Conservation (phyloP, 2,797 vertebrate species). For the Buphagus erythrorhynchus region DNA sequence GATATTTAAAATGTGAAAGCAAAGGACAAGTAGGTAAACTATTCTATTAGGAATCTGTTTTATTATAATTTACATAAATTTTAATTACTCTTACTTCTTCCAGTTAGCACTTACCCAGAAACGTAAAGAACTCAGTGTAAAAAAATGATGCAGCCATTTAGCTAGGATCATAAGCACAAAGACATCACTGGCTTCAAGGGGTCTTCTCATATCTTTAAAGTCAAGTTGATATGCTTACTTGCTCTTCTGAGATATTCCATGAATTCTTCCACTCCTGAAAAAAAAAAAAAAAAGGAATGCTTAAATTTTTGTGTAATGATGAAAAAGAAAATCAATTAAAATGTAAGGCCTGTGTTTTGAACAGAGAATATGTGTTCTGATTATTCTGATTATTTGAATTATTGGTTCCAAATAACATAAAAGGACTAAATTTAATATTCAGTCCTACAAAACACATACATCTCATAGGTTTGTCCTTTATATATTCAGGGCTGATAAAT, state of each 20-base stretch:
- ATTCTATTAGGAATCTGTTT: neutral
- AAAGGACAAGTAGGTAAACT: neutral
- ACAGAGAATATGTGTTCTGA: neutral
- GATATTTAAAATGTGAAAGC: neutral
- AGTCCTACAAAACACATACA: rapidly evolving
- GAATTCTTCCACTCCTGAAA: neutral
- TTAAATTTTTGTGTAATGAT: neutral
- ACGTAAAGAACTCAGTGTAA: neutral
- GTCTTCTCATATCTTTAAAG: neutral
- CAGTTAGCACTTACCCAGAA: neutral
- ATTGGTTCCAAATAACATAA: neutral
- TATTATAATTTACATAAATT: neutral
- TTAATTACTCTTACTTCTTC: neutral
- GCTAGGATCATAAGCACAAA: neutral
- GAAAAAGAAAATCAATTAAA: neutral
- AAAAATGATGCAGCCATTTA: neutral
- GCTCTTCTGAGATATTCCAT: neutral
- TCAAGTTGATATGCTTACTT: neutral
- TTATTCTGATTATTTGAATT: neutral
- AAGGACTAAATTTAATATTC: neutral
- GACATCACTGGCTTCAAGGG: neutral
- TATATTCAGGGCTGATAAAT: neutral
- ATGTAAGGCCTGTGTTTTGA: neutral
- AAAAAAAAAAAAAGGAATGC: neutral
- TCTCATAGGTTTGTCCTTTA: neutral